Evolutionary conservation across 2,797 vertebrate species (phyloP).

Genomic region (Pyrocephalus nanus): DNA sequence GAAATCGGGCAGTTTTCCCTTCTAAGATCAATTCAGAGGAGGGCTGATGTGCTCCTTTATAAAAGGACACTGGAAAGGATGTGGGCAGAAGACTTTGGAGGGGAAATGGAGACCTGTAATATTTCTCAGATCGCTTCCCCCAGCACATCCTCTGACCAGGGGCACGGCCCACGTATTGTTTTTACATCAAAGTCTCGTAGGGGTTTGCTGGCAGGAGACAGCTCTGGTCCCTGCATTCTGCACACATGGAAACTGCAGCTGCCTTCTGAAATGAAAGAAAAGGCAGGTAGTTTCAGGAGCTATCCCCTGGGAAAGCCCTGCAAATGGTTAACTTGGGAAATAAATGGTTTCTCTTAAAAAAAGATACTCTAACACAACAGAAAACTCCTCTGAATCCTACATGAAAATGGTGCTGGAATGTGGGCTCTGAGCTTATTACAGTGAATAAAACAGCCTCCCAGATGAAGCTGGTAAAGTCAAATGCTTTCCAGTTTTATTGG

Average conservation of each 20-base stretch:
- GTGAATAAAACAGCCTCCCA: neutral
- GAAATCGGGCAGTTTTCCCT: neutral
- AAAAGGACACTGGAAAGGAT: neutral
- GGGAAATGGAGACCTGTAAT: neutral
- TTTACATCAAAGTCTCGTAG: constrained; percentile 2
- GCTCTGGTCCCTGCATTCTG: neutral
- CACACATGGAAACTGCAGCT: neutral
- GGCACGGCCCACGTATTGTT: neutral
- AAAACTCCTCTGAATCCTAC: neutral
- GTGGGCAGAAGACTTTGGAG: neutral
- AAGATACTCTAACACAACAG: neutral
- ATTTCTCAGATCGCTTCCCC: neutral
- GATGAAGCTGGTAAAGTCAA: neutral
- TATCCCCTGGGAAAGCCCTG: neutral
- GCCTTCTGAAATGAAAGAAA: neutral
- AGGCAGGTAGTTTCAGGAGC: neutral
- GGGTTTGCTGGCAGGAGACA: neutral
- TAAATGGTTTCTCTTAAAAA: neutral
- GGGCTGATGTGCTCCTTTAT: neutral
- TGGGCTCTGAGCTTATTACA: neutral
- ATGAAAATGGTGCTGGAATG: neutral
- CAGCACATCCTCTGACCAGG: neutral
- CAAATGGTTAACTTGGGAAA: neutral
- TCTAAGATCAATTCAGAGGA: neutral
- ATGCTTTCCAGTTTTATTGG: neutral